These are phyloP conservation scores for Caenorhabditis japonica DNA, from an alignment of 2,888 invertebrate genomes.

Conservation along the genomic window DNA sequence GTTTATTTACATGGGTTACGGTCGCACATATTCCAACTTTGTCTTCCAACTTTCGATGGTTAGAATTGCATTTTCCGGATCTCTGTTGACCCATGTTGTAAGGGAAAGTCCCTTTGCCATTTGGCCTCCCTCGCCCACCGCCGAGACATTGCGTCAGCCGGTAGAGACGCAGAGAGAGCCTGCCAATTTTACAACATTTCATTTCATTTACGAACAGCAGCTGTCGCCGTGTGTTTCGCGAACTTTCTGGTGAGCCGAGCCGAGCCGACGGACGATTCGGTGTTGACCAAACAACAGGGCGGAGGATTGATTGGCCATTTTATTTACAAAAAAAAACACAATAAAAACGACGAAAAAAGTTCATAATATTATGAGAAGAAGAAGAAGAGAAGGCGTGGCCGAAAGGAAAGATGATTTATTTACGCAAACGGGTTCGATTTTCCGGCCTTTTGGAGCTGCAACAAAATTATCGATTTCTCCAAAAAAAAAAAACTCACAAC, in stretches of 20 bases:
- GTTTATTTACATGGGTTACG: too few relatives aligned
- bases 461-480: conserved; percentile 30
- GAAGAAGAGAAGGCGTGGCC: conserved; percentile 27
- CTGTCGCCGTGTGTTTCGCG: too few relatives aligned
- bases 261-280: too few relatives aligned
- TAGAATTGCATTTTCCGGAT: too few relatives aligned
- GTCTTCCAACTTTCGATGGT: not conserved
- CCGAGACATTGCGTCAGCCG: too few relatives aligned
- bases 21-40: not conserved
- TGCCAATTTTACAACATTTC: too few relatives aligned
- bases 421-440: conserved; percentile 71
- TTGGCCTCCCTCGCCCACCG: too few relatives aligned
- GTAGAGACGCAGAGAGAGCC: too few relatives aligned
- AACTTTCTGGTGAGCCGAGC: conserved; percentile 13
- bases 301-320: conserved; percentile 1
- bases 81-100: too few relatives aligned
- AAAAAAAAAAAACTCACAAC: conserved; percentile 60
- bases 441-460: conserved; percentile 73
- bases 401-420: conserved; percentile 11
- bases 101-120: too few relatives aligned
- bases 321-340: conserved; percentile 23
- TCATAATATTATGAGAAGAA: conserved; percentile 43
- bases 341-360: conserved; percentile 3
- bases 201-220: too few relatives aligned
- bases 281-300: conserved; percentile 44